These are phyloP conservation scores for Limnephilus rhombicus DNA, from an alignment of 2,888 invertebrate species.

Conservation along the genomic window DNA sequence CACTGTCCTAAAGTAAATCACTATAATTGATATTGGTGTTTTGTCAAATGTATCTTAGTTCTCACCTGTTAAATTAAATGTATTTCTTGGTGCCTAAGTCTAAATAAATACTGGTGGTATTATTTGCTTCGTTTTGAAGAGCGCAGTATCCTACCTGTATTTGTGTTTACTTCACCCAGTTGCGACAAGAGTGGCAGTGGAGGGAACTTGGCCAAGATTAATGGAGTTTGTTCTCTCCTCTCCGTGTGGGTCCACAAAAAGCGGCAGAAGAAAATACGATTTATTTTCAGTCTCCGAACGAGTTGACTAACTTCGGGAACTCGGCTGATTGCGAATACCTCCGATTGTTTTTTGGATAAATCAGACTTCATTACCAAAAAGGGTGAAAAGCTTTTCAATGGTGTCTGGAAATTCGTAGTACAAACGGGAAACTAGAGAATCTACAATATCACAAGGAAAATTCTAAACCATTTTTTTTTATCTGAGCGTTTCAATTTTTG, in stretches of 20 bases:
- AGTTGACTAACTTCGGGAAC: not conserved
- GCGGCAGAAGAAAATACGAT: not conserved
- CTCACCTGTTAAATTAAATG: not conserved
- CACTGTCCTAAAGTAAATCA: too few species aligned
- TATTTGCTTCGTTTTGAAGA: not conserved
- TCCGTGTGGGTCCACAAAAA: not conserved
- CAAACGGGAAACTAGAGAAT: too few species aligned
- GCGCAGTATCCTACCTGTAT: not conserved
- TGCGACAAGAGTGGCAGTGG: not conserved
- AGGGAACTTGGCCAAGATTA: not conserved
- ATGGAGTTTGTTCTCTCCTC: not conserved
- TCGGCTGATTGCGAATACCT: not conserved
- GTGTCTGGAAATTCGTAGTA: too few species aligned
- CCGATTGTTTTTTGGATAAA: not conserved
- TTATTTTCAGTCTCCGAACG: not conserved
- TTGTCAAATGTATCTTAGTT: too few species aligned
- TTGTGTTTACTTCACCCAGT: not conserved
- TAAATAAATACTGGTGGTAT: not conserved
- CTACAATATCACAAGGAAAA: too few species aligned
- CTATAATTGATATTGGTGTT: too few species aligned
- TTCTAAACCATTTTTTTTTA: too few species aligned
- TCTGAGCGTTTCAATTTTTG: too few species aligned
- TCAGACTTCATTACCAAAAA: not conserved
- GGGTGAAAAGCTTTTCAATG: too few species aligned
- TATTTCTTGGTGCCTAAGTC: not conserved